Conservation (phyloP, 2,113 vertebrate genomes). For the Chamaetylas fuelleborni region DNA sequence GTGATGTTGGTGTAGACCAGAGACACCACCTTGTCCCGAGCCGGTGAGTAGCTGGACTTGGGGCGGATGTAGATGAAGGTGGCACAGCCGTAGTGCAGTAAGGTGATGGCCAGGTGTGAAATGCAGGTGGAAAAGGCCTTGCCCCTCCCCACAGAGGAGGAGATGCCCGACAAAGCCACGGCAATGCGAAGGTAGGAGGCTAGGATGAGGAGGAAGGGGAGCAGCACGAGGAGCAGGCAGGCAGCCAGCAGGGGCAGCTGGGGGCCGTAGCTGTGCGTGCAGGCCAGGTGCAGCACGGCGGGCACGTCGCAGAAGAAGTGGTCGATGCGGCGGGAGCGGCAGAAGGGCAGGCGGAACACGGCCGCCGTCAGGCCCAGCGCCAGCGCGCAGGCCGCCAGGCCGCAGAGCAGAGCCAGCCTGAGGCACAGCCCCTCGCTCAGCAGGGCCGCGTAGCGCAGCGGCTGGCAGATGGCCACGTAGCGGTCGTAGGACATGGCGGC, state of each 20-base stretch:
- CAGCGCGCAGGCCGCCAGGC: slow-evolving; percentile 8
- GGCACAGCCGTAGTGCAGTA: slow-evolving; percentile 66
- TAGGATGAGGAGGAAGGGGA: slow-evolving; percentile 65
- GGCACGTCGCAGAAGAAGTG: slow-evolving; percentile 51
- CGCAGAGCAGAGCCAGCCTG: slow-evolving; percentile 28
- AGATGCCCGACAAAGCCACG: background rate
- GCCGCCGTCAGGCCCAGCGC: slow-evolving; percentile 40
- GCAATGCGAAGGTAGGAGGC: slow-evolving; percentile 39
- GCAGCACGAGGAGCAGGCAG: slow-evolving; percentile 60
- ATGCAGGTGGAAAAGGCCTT: slow-evolving; percentile 71
- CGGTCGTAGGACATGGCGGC: background rate
- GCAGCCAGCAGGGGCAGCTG: slow-evolving; percentile 64
- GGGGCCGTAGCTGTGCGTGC: background rate
- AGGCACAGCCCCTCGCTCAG: slow-evolving; percentile 25
- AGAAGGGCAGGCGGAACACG: slow-evolving; percentile 69
- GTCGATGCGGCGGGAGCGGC: background rate
- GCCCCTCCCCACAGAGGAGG: background rate
- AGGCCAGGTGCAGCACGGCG: slow-evolving; percentile 41
- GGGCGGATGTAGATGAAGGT: slow-evolving; percentile 65
- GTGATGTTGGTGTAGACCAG: slow-evolving; percentile 71
- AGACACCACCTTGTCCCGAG: slow-evolving; percentile 58
- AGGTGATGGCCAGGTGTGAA: slow-evolving; percentile 62
- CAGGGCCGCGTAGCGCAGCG: background rate
- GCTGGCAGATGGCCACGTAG: slow-evolving; percentile 15
- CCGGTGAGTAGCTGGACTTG: slow-evolving; percentile 53